Conservation (phyloP, 2,888 invertebrate genomes). For the Drosophila lutescens region DNA sequence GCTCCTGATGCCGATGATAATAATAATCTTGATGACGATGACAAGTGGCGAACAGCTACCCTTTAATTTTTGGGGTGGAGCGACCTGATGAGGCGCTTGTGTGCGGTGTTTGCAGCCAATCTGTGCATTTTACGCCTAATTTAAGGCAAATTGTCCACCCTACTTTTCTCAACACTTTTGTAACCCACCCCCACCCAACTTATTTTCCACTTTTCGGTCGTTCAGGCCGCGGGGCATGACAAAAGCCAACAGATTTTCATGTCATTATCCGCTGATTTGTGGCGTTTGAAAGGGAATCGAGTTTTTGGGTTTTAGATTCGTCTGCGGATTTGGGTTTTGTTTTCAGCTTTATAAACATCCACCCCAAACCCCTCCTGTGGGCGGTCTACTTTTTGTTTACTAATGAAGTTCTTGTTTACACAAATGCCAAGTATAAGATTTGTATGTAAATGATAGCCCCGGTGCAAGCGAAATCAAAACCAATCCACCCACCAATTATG, state of each 20-base stretch:
- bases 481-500: conserved; percentile 25
- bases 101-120: conserved; percentile 67
- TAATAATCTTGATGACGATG: conserved; percentile 46
- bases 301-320: conserved; percentile 16
- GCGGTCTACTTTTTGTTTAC: conserved; percentile 21
- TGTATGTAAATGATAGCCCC: conserved; percentile 44
- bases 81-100: conserved; percentile 43
- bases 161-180: conserved; percentile 16
- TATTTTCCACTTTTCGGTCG: conserved; percentile 14
- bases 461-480: conserved; percentile 29
- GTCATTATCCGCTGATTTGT: conserved; percentile 69
- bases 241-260: conserved; percentile 79
- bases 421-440: conserved; percentile 7
- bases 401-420: conserved; percentile 58
- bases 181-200: background rate
- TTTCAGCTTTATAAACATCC: background rate
- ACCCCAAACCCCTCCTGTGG: background rate
- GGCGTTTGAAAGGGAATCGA: conserved; percentile 14
- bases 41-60: conserved; percentile 61
- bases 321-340: conserved; percentile 7
- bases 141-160: conserved; percentile 80
- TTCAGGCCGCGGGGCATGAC: conserved; percentile 31
- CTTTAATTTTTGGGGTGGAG: conserved; percentile 60
- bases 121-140: conserved; percentile 82
- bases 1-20: conserved; percentile 8